Evolutionary conservation across 92 coral and sea anemone species (phyloP).

Genomic region (Siderastrea siderea): DNA sequence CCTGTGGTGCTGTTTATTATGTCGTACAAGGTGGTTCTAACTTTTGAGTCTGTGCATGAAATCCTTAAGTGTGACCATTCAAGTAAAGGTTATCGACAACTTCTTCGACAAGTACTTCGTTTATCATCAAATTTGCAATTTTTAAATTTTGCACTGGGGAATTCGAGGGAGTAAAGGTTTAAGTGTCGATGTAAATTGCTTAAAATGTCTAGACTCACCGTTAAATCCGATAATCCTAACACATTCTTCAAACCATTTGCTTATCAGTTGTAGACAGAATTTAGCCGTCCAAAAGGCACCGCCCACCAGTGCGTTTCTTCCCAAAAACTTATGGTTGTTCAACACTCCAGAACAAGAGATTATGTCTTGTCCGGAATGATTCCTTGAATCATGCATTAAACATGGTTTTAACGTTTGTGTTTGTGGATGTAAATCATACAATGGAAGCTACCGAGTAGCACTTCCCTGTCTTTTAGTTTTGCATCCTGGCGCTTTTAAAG

Average conservation of each 20-base stretch:
- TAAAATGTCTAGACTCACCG: background rate
- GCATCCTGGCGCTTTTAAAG: no score
- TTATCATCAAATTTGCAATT: background rate
- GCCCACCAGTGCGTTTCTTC: no score
- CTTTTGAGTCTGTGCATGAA: background rate
- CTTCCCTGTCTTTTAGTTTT: no score
- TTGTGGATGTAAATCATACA: no score
- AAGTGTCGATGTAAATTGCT: background rate
- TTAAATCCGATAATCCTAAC: background rate
- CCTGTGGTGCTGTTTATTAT: background rate
- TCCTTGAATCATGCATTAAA: no score
- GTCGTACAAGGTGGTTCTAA: background rate
- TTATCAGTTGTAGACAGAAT: background rate
- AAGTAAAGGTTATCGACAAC: background rate
- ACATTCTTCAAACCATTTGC: background rate
- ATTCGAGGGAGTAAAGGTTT: background rate
- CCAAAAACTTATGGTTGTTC: no score
- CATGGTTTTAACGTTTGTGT: no score
- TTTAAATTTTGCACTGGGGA: no score
- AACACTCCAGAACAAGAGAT: no score
- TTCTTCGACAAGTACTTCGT: background rate
- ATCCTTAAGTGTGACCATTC: background rate
- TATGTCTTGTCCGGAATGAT: no score
- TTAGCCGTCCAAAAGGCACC: no score
- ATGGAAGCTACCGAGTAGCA: no score